Base-by-base conservation (phyloP, 2,888 invertebrate genomes). In the Polylopha cassiicola region DNA sequence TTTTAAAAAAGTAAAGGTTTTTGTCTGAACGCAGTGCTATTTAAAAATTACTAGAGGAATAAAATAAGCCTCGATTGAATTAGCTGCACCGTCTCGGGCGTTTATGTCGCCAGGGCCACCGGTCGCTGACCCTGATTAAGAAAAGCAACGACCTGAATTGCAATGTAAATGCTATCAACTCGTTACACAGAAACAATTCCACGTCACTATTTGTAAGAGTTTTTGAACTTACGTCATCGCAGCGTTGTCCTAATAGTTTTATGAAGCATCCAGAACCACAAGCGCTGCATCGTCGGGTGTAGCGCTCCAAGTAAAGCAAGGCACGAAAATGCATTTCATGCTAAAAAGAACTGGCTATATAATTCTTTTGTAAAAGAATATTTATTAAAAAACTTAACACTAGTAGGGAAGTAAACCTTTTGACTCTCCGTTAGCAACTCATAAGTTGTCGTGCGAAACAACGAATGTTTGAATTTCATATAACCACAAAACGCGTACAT, bases 401-500 rank as follows among this genome's bases (percentile, higher is more conserved):
- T n/a, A n/a, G 4, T 5, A 1, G 3, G 6, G 15, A 15, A 16
- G 24, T 15, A 43, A 46, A 76, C 79, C 63, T 90, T 89, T 53
- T 90, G 90, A 46, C 73, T 82, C 45, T 89, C 89, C 0, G 90
- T 90, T 22, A 91, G 63, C 28, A 90, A 65, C 43, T 89, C 87
- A 51, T 90, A 90, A 3, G 89, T 89, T 0, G 87, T 89, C 9
- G 87, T 86, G 13, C 88, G 77, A 56, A 90, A 90, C 38, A 86
- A 60, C 0, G 85, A 61, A 44, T 88, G 81, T 26, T 85, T 79
- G 53, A 90, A 91, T 33, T 87, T 82, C 70, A 91, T 82, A 51
- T 87, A 87, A 2, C 89, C 88, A 48, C 91, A 91, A 15, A 87
- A 88, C 0, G 90, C 90, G 46, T 90, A 90, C 49, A 71, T 71